Base-by-base conservation (phyloP, 2,797 vertebrate species). In the Mormyrus proboscirostris region DNA sequence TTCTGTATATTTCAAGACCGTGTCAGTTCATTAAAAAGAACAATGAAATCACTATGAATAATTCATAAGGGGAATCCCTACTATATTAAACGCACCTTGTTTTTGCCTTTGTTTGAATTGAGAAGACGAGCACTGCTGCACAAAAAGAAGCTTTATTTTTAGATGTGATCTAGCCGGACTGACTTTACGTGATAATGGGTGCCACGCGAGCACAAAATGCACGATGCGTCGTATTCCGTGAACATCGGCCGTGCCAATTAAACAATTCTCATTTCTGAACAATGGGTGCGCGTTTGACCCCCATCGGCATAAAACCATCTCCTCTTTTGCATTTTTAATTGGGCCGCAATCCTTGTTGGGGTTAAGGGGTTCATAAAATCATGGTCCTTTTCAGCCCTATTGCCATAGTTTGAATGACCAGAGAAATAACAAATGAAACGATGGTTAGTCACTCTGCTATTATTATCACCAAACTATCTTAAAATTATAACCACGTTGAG, bases 21-120 rank as follows among this genome's bases (percentile, higher is more conserved):
- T 76, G 51, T 62, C 86, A 89, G 88, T 88, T 89, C 79, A 90
- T 90, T 90, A 91, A 88, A 85, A 88, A 85, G 59, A 90, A 86
- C 89, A 88, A 90, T 90, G 51, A 86, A 89, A 86, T 69, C 69
- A 51, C 29, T 47, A 89, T 91, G 89, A 91, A 90, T 90, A 65
- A 90, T 90, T 85, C 29, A 91, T 90, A 50, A 89, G 59, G 69
- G n/a, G 51, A 50, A 29, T 82, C 88, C 57, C 83, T 57, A 76
- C 82, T 89, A 83, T 89, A 89, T 88, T 86, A 87, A 90, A 89
- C 51, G 50, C 53, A 90, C 83, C 90, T 90, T 90, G 82, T 84
- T 88, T 85, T 33, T 65, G 87, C 29, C 29, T 5, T n/a, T n/a
- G 16, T 38, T 82, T 50, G 69, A 33, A 73, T 41, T 55, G 59